phyloP scores from a whole-genome alignment of 2,888 invertebrate species.

The Dastarcus helophoroides region DNA sequence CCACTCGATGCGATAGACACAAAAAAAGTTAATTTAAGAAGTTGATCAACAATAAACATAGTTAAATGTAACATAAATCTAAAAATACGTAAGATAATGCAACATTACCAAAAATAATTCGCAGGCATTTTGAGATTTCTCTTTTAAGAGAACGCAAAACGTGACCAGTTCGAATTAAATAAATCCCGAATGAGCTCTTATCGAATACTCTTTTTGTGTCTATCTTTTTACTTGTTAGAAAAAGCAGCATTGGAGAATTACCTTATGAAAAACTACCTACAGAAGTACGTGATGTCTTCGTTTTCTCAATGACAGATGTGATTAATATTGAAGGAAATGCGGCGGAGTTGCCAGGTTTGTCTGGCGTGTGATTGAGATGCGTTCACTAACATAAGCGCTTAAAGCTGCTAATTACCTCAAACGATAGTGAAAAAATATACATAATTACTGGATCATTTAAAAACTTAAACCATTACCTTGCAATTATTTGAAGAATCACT shows the following conservation, averaged over 20 bases:
- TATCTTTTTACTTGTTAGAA: too few relatives aligned
- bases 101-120: conserved; percentile 21
- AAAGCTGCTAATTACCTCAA: too few relatives aligned
- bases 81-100: not conserved
- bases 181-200: conserved; percentile 6
- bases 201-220: conserved; percentile 8
- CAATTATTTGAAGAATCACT: too few relatives aligned
- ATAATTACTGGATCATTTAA: too few relatives aligned
- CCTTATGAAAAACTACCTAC: conserved; percentile 17
- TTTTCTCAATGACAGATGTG: conserved; percentile 13
- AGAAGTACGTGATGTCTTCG: conserved; percentile 17
- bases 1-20: too few relatives aligned
- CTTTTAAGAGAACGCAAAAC: conserved; percentile 1
- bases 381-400: too few relatives aligned
- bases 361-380: too few relatives aligned
- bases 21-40: not conserved
- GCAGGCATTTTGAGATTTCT: conserved; percentile 17
- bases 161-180: not conserved
- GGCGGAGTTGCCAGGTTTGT: too few relatives aligned
- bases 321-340: too few relatives aligned
- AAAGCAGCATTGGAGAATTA: conserved; percentile 14
- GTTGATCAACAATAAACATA: not conserved
- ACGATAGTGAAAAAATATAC: too few relatives aligned
- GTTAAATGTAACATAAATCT: not conserved
- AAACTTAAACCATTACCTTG: too few relatives aligned